A percentile compares a stretch with the other conserved stretches of the same genome.
phyloP scores from a whole-genome alignment of 2,888 invertebrate genomes.

The Catocala sponsa region DNA sequence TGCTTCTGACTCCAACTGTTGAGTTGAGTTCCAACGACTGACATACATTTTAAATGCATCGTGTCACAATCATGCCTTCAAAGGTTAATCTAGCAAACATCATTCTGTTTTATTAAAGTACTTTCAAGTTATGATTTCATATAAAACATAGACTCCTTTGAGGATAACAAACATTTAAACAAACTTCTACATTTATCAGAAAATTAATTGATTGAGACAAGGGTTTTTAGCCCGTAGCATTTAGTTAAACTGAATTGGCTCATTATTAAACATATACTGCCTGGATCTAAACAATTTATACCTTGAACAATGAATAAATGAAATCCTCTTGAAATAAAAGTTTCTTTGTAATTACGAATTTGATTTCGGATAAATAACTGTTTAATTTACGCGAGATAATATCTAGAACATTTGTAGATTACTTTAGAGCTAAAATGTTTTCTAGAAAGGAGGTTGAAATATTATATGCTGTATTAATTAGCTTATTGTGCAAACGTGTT shows the following conservation, averaged over 20 bases:
- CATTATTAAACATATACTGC: conserved; percentile 40
- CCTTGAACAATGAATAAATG: conserved; percentile 27
- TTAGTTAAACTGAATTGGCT: conserved; percentile 36
- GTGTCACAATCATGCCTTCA: too few species aligned
- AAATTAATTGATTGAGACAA: conserved; percentile 41
- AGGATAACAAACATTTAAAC: neutral
- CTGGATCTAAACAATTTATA: conserved; percentile 25
- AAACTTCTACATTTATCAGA: neutral
- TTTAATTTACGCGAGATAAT: neutral
- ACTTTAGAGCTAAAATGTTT: too few species aligned
- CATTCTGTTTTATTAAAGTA: too few species aligned
- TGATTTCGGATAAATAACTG: conserved; percentile 26
- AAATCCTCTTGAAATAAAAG: neutral
- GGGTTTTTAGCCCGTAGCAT: conserved; percentile 38
- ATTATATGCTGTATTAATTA: too few species aligned
- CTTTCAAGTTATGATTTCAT: too few species aligned
- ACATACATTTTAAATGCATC: too few species aligned
- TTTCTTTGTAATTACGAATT: conserved; percentile 10
- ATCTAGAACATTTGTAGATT: neutral
- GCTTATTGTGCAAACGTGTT: too few species aligned
- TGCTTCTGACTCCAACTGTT: too few species aligned
- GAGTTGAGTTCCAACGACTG: too few species aligned
- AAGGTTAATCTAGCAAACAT: too few species aligned
- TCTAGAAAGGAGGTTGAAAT: too few species aligned
- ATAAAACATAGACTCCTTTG: neutral